Base-by-base conservation (phyloP, 1,140 invertebrate genomes). In the Aporrectodea caliginosa region DNA sequence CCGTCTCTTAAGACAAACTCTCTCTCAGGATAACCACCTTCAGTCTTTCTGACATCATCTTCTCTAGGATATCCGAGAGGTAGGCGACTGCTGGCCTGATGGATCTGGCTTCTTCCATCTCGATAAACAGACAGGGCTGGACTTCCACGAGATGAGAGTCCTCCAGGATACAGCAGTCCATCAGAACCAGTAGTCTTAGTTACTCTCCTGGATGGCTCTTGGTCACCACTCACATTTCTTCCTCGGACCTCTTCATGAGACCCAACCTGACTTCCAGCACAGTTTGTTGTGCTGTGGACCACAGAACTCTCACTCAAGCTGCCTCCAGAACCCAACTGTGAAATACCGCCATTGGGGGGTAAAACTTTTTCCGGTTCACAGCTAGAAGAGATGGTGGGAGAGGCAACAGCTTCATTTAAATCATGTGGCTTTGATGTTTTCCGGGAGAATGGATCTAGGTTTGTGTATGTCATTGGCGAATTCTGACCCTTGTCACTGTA, bases 321-420 rank as follows among this genome's bases (percentile, higher is more conserved):
- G n/a, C n/a, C n/a, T 58, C 6, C 43, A 58, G 43, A 6, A 22
- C 6, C 43, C 6, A 6, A 58, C 43, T 58, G 43, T 58, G 43
- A 22, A 22, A 6, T 22, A 58, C 43, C 43, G 43, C 43, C 22
- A 22, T 22, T 58, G 6, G 43, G 22, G 6, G 43, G 22, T 22
- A 34, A 33, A 35, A 76, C 75, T 29, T 76, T 76, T 35, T 35
- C 35, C 2, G 34, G 35, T 29, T 76, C 75, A 76, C 75, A 76
- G 35, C 75, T 76, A 22, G 75, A 76, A 43, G 33, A 43, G n/a
- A 76, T 76, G 16, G 75, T 76, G 16, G 75, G 75, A 27, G 35
- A 58, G 33, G 75, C 75, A 16, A 76, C 75, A 76, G 29, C 43
- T 32, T 58, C 35, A 58, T 76, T 76, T 12, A 76, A 27, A 6